A percentile compares a stretch with the other conserved stretches of the same genome.
Evolutionary conservation across 2,113 vertebrate genomes (phyloP).

Genomic region (Centrocercus urophasianus): DNA sequence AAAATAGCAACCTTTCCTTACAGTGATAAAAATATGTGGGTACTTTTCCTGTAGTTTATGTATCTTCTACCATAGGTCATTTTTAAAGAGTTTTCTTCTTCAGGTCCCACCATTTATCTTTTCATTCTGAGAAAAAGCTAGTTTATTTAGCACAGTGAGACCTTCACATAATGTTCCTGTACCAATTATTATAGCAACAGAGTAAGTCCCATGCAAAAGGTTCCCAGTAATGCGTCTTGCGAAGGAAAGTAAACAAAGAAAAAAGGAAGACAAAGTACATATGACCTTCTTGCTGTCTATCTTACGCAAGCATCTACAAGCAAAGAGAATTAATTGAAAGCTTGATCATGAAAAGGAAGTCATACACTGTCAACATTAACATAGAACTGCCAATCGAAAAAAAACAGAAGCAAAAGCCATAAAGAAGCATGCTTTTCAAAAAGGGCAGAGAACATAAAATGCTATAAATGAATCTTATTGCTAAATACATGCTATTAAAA

Average conservation of each 20-base stretch:
- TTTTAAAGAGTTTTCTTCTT: conserved; percentile 70
- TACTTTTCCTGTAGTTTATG: conserved; percentile 67
- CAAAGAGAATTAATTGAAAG: conserved; percentile 58
- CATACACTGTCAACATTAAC: neutral
- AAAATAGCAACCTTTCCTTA: conserved; percentile 71
- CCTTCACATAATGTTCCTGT: conserved; percentile 79
- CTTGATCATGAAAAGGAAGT: neutral
- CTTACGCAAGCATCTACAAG: conserved; percentile 33
- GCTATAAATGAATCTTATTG: neutral
- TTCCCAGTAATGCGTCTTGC: conserved; percentile 66
- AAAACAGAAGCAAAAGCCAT: neutral
- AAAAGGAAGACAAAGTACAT: conserved; percentile 42
- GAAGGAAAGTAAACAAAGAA: conserved; percentile 48
- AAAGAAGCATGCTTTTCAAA: neutral
- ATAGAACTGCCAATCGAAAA: neutral
- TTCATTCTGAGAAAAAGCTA: conserved; percentile 67
- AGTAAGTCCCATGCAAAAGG: conserved; percentile 76
- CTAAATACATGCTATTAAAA: neutral
- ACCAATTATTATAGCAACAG: conserved; percentile 76
- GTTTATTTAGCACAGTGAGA: conserved; percentile 78
- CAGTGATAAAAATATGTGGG: conserved; percentile 73
- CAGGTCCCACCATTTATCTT: conserved; percentile 72
- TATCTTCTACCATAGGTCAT: conserved; percentile 70
- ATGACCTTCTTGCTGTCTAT: conserved; percentile 31
- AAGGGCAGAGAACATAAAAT: neutral